phyloP scores from a whole-genome alignment of 35 echinoderm and acorn worm species.

The Strongylocentrotus purpuratus region DNA sequence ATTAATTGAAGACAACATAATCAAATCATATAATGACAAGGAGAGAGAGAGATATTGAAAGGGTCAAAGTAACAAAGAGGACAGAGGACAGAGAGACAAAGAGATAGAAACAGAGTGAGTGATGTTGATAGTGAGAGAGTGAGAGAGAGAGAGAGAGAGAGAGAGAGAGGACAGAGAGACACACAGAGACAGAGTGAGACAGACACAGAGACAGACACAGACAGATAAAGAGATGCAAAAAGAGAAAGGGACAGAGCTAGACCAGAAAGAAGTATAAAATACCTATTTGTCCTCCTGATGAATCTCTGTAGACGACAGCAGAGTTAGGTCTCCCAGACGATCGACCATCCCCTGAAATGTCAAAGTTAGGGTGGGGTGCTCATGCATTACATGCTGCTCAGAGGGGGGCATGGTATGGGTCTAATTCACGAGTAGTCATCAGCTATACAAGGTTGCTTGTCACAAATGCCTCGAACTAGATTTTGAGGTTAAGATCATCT shows the following conservation, averaged over 20 bases:
- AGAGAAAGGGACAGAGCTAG: background rate
- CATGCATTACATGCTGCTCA: slow-evolving; percentile 27
- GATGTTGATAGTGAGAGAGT: too few species aligned
- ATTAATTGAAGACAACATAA: too few species aligned
- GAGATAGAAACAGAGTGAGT: too few species aligned
- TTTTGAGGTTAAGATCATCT: background rate
- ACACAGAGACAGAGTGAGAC: too few species aligned
- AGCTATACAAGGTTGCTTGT: background rate
- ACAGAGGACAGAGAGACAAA: too few species aligned
- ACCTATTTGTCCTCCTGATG: slow-evolving; percentile 83
- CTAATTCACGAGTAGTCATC: background rate
- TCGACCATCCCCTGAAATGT: slow-evolving; percentile 51
- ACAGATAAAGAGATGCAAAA: background rate
- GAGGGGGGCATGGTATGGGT: background rate
- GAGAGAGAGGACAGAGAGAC: too few species aligned
- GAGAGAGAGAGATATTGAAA: too few species aligned
- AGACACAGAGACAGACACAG: too few species aligned
- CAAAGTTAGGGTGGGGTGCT: slow-evolving; percentile 25
- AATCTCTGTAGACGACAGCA: slow-evolving; percentile 73
- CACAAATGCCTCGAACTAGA: background rate
- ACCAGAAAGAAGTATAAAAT: slow-evolving; percentile 11
- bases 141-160: too few species aligned
- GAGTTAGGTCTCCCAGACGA: slow-evolving; percentile 53
- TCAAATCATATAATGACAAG: too few species aligned
- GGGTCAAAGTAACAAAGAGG: too few species aligned